Evolutionary conservation across 2,888 invertebrate species (phyloP).

Genomic region (Callosobruchus maculatus): DNA sequence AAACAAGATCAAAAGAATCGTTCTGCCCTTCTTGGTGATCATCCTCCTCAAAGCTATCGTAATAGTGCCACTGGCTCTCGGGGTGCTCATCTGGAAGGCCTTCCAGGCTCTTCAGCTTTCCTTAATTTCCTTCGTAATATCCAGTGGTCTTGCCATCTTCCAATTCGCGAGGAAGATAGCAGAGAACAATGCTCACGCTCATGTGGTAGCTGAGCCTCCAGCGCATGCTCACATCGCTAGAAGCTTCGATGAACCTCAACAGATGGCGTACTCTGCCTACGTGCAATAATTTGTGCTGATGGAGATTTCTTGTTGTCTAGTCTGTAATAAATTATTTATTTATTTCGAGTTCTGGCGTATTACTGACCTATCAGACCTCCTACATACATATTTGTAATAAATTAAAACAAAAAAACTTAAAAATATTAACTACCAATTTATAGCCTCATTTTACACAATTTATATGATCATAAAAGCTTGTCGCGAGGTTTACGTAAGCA

Average conservation of each 20-base stretch:
- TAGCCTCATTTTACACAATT: no score
- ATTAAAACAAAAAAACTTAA: no score
- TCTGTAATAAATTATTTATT: slow-evolving; percentile 8
- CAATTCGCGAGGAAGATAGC: slow-evolving; percentile 88
- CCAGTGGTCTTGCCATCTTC: slow-evolving; percentile 82
- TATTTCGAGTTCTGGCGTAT: background rate
- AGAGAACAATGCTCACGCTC: slow-evolving; percentile 69
- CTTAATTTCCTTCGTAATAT: slow-evolving; percentile 84
- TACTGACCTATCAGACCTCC: no score
- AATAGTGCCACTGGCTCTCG: slow-evolving; percentile 78
- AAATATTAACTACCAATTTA: no score
- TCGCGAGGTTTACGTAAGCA: no score
- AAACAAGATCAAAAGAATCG: slow-evolving; percentile 79
- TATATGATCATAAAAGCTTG: no score
- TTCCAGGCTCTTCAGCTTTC: slow-evolving; percentile 86
- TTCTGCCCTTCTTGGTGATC: slow-evolving; percentile 80
- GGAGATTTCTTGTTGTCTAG: slow-evolving; percentile 1
- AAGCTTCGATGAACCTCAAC: slow-evolving; percentile 55
- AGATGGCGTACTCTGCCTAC: slow-evolving; percentile 62
- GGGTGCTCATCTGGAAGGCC: slow-evolving; percentile 80
- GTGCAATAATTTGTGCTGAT: slow-evolving; percentile 7
- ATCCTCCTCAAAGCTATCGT: slow-evolving; percentile 84
- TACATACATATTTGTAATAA: no score
- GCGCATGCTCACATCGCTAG: slow-evolving; percentile 42
- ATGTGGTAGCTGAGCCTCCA: slow-evolving; percentile 61